Evolutionary conservation across 2,797 vertebrate species (phyloP).

Genomic region (Typhlichthys eigenmanni): DNA sequence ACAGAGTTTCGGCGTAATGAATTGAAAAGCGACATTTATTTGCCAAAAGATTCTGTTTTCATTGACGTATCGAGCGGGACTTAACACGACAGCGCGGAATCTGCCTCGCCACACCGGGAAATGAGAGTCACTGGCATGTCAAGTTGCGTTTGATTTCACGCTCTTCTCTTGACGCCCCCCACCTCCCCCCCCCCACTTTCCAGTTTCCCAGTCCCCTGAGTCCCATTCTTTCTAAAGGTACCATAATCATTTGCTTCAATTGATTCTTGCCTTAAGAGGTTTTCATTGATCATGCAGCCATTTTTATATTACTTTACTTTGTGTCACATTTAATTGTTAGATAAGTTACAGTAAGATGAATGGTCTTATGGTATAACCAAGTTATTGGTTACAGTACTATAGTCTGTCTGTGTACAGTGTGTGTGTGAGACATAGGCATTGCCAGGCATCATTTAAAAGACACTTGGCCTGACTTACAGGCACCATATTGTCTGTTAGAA

Average conservation of each 20-base stretch:
- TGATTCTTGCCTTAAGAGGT: no score
- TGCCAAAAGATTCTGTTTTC: slow-evolving; percentile 38
- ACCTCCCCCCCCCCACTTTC: slow-evolving; percentile 27
- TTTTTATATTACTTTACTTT: no score
- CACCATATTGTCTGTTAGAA: slow-evolving; percentile 50
- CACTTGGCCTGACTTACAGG: no score
- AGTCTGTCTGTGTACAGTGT: no score
- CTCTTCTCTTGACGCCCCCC: slow-evolving; percentile 33
- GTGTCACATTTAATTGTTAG: no score
- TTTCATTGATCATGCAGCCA: no score
- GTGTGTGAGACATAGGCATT: no score
- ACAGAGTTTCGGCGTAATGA: slow-evolving; percentile 42
- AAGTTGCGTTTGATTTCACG: slow-evolving; percentile 52
- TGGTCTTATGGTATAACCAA: no score
- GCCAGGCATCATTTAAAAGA: no score
- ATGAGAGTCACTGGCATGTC: slow-evolving; percentile 42
- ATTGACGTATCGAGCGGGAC: slow-evolving; percentile 9
- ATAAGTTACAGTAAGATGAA: no score
- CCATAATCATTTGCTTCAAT: no score
- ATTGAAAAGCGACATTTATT: slow-evolving; percentile 41
- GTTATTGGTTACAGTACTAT: no score
- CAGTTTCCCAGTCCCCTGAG: slow-evolving; percentile 33
- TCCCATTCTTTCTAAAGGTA: slow-evolving; percentile 1
- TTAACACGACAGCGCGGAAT: slow-evolving; percentile 44
- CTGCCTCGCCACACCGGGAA: slow-evolving; percentile 29